phyloP scores from a whole-genome alignment of 2,797 vertebrate species.

The Scarus forsteni region DNA sequence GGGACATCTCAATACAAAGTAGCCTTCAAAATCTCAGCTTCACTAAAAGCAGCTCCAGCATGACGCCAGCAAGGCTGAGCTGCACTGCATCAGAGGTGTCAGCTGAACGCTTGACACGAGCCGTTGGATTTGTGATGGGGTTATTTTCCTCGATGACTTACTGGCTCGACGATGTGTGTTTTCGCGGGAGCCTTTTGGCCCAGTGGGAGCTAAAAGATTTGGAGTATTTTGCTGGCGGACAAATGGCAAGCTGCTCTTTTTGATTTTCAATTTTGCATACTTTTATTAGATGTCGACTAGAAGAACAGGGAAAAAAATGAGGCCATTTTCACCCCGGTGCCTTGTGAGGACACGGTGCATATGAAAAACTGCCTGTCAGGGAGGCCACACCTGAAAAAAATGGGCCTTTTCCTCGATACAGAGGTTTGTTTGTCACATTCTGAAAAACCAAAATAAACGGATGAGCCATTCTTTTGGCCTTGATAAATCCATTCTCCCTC shows the following conservation, averaged over 20 bases:
- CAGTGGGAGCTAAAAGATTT: constrained; percentile 11
- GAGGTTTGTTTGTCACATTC: background rate
- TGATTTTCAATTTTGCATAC: background rate
- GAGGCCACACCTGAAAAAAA: background rate
- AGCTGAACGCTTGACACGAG: constrained; percentile 57
- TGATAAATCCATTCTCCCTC: background rate
- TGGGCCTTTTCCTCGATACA: background rate
- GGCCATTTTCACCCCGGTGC: background rate
- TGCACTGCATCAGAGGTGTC: constrained; percentile 61
- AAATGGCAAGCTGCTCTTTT: background rate
- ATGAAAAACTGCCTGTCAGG: constrained; percentile 14
- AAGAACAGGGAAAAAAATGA: background rate
- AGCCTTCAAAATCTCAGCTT: constrained; percentile 56
- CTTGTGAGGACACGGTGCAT: background rate
- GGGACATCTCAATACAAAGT: constrained; percentile 70
- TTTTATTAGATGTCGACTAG: background rate
- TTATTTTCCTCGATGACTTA: constrained; percentile 59
- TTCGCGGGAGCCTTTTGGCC: constrained; percentile 24
- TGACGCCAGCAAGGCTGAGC: constrained; percentile 45
- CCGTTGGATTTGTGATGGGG: constrained; percentile 55
- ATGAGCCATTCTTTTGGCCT: background rate
- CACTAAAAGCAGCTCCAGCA: constrained; percentile 57
- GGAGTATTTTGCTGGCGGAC: background rate
- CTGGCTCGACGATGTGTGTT: constrained; percentile 52
- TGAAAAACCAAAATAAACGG: background rate